Base-by-base conservation (phyloP, 2,888 invertebrate species). In the Falcaria lacertinaria region DNA sequence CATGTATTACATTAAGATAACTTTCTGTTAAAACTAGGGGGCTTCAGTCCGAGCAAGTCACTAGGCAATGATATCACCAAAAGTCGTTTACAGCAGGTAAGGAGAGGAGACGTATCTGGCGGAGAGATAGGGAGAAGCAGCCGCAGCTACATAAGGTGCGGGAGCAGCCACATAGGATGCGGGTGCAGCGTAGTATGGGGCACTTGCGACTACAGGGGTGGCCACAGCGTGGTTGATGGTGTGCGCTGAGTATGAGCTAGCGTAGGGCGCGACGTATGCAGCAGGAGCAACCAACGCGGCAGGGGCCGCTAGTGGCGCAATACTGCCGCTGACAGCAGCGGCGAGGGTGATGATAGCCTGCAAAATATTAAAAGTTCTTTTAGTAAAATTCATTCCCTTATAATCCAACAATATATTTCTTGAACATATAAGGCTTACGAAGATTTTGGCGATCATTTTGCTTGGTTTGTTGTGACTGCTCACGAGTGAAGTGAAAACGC, bases 151-250 rank as follows among this genome's bases (percentile, higher is more conserved):
- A 43, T 50, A 35, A 2, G 60, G 56, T 4, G 60, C 48, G 15
- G 63, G 48, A 25, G 66, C 54, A 8, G 66, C 65, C 4, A 60
- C 56, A 39, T 54, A 41, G 0, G 68, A 57, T 6, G 69, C 56
- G n/a, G 71, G 28, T 3, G 68, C 56, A 63, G 74, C 70, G 2
- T 73, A 64, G 50, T 66, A 63, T 41, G 59, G 81, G 52, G 89
- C 79, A 7, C 89, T 63, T 0, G 89, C 84, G 1, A 88, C 68
- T 4, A 91, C 90, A 0, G 94, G 94, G 7, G 93, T 89, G 16
- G 94, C 94, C 2, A 94, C 90, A 0, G 94, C 94, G 60, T 95
- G 95, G 80, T 94, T 94, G 43, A 95, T 90, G 15, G 92, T 88
- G 60, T 94, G 94, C 0, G 94, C 94, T 47, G 94, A 94, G 80